phyloP scores from a whole-genome alignment of 1,140 invertebrate species.

The Hesperophylax magnus region DNA sequence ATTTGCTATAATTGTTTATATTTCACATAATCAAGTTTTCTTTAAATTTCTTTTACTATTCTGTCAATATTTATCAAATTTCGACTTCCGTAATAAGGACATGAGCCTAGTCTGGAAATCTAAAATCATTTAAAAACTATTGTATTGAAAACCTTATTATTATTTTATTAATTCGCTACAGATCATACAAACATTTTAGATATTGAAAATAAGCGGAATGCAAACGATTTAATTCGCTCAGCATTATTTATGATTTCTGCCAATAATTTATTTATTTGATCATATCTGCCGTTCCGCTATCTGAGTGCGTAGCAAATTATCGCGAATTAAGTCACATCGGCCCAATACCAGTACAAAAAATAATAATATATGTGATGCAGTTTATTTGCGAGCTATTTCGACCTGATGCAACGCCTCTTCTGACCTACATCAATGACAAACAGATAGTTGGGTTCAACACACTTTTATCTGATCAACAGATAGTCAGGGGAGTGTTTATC shows the following conservation, averaged over 20 bases:
- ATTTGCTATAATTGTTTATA: too few relatives aligned
- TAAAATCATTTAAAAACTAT: too few relatives aligned
- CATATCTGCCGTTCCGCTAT: background rate
- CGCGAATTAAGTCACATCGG: slow-evolving; percentile 21
- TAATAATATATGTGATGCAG: background rate
- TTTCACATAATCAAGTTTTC: too few relatives aligned
- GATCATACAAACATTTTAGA: too few relatives aligned
- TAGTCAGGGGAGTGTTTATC: background rate
- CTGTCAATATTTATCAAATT: too few relatives aligned
- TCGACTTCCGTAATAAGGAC: too few relatives aligned
- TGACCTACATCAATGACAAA: slow-evolving; percentile 23
- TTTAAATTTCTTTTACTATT: too few relatives aligned
- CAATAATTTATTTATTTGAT: background rate
- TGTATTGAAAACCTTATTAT: too few relatives aligned
- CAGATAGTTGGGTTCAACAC: background rate
- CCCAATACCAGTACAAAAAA: background rate
- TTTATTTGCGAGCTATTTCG: slow-evolving; percentile 4
- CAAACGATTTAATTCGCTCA: too few relatives aligned
- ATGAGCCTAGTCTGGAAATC: too few relatives aligned
- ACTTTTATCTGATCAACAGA: slow-evolving; percentile 16
- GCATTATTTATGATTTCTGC: background rate
- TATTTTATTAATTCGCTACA: too few relatives aligned
- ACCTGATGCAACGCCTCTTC: slow-evolving; percentile 7
- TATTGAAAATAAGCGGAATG: too few relatives aligned
- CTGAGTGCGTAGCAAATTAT: slow-evolving; percentile 7